Base-by-base conservation (phyloP, 2,113 vertebrate species). In the Gobio gobio region DNA sequence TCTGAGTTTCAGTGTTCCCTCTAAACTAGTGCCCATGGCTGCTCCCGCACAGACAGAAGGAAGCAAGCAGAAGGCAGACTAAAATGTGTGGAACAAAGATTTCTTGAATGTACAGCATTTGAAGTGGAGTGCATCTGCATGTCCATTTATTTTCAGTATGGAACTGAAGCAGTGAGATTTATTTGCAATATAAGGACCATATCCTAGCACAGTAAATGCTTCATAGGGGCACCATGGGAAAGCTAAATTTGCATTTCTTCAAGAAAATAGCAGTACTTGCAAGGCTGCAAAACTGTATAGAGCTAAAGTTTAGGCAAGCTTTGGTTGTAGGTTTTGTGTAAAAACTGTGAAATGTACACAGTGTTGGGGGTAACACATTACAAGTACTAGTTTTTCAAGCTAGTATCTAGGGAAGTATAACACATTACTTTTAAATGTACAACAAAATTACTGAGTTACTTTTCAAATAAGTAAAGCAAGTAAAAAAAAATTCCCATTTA, bases 141-240 rank as follows among this genome's bases (percentile, higher is more conserved):
- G 20, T 61, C 6, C 10, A 33, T 40, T 61, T 63, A 58, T 78
- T 56, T n/a, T 74, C 43, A 1, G 51, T 45, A 3, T 26, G 5
- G 24, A 43, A 61, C 58, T 63, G 56, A 79, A 36, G 29, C 75
- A n/a, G 75, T 14, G 22, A 76, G 47, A 76, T 54, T 54, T 54
- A 20, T 76, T 76, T 9, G 24, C 74, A 33, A 76, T 49, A 54
- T 54, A 76, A 10, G 20, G 29, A 33, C 29, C 4, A 26, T 47
- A 47, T 73, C 45, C 5, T 51, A 24, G 72, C 49, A 75, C 7
- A 18, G 45, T 76, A 33, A 76, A 76, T 1, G 13, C 14, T 70
- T 75, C 16, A 54, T 75, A 75, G 43, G 1, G 13, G 43, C 14
- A 18, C 24, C 16, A 1, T 18, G 49, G 16, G 26, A 54, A 54